phyloP scores from a whole-genome alignment of 2,797 vertebrate species.

The Glyptemys insculpta region DNA sequence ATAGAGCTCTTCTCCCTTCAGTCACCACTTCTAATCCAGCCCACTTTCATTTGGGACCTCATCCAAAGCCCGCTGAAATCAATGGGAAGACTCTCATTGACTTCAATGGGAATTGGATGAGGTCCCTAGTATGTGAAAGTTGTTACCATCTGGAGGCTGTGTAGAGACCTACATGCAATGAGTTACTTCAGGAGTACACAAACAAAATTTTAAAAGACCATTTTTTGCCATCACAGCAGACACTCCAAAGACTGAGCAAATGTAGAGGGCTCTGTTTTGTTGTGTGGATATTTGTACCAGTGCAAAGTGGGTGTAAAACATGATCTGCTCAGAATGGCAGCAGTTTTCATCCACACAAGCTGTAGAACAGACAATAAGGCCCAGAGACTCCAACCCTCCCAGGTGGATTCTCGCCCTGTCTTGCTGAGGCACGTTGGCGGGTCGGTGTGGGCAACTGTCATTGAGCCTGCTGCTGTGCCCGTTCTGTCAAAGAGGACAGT shows the following conservation, averaged over 20 bases:
- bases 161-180: background rate
- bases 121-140: background rate
- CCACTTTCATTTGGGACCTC: background rate
- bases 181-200: background rate
- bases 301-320: background rate
- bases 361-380: background rate
- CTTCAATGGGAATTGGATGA: background rate
- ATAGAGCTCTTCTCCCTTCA: background rate
- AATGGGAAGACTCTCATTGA: background rate
- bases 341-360: background rate
- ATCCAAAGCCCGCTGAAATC: background rate
- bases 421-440: background rate
- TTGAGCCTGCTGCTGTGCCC: background rate
- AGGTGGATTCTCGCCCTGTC: accelerated
- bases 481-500: background rate
- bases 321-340: background rate
- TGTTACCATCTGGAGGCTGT: background rate
- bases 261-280: background rate
- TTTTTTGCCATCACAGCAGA: background rate
- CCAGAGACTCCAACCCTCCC: background rate
- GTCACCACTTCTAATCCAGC: background rate
- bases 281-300: background rate
- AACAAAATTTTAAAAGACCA: background rate
- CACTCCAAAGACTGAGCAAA: background rate
- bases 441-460: background rate